Conservation (phyloP, 2,888 invertebrate species). For the Himalopsyche kuldschensis region DNA sequence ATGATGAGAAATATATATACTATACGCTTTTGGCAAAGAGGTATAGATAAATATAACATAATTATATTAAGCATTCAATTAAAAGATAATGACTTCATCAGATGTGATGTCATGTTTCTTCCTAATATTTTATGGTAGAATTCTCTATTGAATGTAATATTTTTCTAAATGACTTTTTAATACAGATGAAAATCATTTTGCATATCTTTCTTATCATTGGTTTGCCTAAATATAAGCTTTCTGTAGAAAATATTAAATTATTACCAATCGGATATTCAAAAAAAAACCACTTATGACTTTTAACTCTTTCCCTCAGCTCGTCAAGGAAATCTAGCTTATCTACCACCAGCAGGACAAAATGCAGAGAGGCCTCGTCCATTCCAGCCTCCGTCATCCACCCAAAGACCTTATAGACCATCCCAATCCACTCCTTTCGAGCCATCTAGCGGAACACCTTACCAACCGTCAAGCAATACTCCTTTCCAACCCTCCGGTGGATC, state of each 20-base stretch:
- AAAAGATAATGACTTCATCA: no score
- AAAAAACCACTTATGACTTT: background rate
- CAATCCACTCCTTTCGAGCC: conserved; percentile 43
- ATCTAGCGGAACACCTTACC: conserved; percentile 28
- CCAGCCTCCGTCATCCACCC: conserved; percentile 52
- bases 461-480: conserved; percentile 13
- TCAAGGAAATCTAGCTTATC: conserved; percentile 59
- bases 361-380: conserved; percentile 73
- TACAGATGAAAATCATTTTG: no score
- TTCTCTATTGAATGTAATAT: no score
- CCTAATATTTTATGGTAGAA: no score
- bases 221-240: no score
- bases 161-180: no score
- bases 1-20: no score
- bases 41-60: no score
- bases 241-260: background rate
- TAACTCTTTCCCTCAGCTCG: conserved; percentile 59
- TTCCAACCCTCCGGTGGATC: conserved; percentile 21
- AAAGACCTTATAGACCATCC: conserved; percentile 47
- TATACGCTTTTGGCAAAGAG: no score
- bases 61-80: no score
- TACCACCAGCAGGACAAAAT: conserved; percentile 63
- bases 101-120: no score
- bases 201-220: no score
- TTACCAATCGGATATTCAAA: background rate